Evolutionary conservation across 1,140 invertebrate species (phyloP).

Genomic region (Ips nitidus): DNA sequence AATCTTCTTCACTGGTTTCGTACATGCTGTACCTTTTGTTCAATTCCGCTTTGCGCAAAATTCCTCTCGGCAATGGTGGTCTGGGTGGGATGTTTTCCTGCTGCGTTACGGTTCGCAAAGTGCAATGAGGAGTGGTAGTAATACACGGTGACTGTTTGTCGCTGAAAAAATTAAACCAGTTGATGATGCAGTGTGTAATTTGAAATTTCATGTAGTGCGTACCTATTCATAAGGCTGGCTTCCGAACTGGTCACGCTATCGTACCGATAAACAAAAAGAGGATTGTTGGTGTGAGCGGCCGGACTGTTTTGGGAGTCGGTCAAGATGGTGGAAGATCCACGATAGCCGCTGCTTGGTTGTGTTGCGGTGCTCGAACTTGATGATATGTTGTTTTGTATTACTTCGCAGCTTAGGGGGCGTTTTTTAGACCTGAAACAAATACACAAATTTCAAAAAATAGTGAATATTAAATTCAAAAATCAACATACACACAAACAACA

Average conservation of each 20-base stretch:
- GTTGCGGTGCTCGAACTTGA: slow-evolving; percentile 76
- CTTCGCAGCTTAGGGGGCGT: slow-evolving; percentile 63
- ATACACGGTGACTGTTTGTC: slow-evolving; percentile 56
- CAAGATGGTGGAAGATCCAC: slow-evolving; percentile 81
- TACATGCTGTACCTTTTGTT: slow-evolving; percentile 79
- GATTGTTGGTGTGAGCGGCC: slow-evolving; percentile 61
- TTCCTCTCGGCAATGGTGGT: slow-evolving; percentile 71
- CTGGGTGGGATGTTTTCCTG: slow-evolving; percentile 65
- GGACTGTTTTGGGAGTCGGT: slow-evolving; percentile 71
- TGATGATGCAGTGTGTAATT: not conserved
- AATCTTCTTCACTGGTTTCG: slow-evolving; percentile 63
- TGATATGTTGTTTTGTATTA: slow-evolving; percentile 63
- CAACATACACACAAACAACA: too few relatives aligned
- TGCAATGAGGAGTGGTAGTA: slow-evolving; percentile 56
- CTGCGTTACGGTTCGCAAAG: slow-evolving; percentile 65
- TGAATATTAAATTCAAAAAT: too few relatives aligned
- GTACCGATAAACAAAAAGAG: slow-evolving; percentile 79
- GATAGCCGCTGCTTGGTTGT: slow-evolving; percentile 78
- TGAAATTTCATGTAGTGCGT: not conserved
- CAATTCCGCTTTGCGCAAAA: slow-evolving; percentile 53
- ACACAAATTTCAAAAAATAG: not conserved
- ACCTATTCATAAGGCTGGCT: slow-evolving; percentile 57
- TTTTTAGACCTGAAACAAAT: slow-evolving; percentile 54
- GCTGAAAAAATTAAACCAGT: slow-evolving; percentile 41
- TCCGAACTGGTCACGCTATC: slow-evolving; percentile 73